Evolutionary conservation across 2,113 vertebrate genomes (phyloP).

Genomic region (Cyprinodon brontotheroides): DNA sequence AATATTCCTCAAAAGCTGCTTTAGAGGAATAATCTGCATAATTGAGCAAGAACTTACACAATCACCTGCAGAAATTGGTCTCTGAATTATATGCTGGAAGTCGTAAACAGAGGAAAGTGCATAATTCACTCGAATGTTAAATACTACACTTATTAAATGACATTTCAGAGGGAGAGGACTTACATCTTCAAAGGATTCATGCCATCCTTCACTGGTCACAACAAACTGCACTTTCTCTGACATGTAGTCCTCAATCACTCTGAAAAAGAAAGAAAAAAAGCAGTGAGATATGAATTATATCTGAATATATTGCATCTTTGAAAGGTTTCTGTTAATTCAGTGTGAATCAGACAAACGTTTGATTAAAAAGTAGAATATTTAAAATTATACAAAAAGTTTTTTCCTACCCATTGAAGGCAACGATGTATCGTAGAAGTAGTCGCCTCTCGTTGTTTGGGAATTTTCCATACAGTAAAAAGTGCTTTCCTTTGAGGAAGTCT

Average conservation of each 20-base stretch:
- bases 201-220: constrained; percentile 89
- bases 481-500: constrained; percentile 87
- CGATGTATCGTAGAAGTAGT: constrained; percentile 84
- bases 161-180: constrained; percentile 50
- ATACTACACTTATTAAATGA: neutral
- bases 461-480: constrained; percentile 88
- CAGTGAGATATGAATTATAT: neutral
- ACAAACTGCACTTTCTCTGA: constrained; percentile 90
- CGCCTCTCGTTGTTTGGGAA: constrained; percentile 87
- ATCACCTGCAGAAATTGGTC: neutral
- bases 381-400: neutral
- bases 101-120: constrained; percentile 1
- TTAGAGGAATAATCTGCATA: neutral
- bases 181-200: constrained; percentile 90
- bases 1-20: neutral
- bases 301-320: neutral
- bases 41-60: neutral
- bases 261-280: constrained; percentile 51
- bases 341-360: neutral
- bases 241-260: constrained; percentile 90
- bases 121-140: neutral
- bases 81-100: neutral
- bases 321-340: neutral
- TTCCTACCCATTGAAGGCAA: constrained; percentile 89
- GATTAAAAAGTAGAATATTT: neutral